Percentiles rank a stretch among this genome's conserved stretches.
phyloP scores from a whole-genome alignment of 2,113 vertebrate genomes.

The Phoxinus phoxinus region DNA sequence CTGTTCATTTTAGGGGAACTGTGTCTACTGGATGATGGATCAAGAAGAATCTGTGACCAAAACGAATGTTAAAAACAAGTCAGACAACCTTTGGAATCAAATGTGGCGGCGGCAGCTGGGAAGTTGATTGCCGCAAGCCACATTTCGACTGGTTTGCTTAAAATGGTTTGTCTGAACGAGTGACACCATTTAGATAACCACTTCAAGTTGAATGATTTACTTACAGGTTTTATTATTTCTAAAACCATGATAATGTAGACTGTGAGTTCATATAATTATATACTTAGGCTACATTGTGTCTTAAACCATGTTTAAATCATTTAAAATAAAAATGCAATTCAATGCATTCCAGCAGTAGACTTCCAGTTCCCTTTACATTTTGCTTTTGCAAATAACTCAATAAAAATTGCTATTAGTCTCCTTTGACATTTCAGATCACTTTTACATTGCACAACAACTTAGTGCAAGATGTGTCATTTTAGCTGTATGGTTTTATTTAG shows the following conservation, averaged over 20 bases:
- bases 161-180: neutral
- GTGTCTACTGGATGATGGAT: neutral
- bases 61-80: slow-evolving; percentile 22
- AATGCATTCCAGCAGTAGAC: too few relatives aligned
- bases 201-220: neutral
- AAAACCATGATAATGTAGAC: neutral
- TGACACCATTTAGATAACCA: neutral
- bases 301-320: neutral
- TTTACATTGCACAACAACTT: neutral
- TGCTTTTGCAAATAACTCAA: too few relatives aligned
- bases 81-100: neutral
- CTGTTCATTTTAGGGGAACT: neutral
- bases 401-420: too few relatives aligned
- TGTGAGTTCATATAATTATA: neutral
- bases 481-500: neutral
- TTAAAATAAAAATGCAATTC: too few relatives aligned
- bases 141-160: neutral
- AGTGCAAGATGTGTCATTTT: neutral
- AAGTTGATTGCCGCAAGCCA: neutral
- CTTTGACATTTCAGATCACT: neutral
- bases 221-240: neutral
- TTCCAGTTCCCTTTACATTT: too few relatives aligned
- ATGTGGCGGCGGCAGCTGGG: neutral
- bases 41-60: neutral
- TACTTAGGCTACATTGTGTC: neutral